Conservation (phyloP, 2,113 vertebrate species). For the Bolborhynchus lineola region DNA sequence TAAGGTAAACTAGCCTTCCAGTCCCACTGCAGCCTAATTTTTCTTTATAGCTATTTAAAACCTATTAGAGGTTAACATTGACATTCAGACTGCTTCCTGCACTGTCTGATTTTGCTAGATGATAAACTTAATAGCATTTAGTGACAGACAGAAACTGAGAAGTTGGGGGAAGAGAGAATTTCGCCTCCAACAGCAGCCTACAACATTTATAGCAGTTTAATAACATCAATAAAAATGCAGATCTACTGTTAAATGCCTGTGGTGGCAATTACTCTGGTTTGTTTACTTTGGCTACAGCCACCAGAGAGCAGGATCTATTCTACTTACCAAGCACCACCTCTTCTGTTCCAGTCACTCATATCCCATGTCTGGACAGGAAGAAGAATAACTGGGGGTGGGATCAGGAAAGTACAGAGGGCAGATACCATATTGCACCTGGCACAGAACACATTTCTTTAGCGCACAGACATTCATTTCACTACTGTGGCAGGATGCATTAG, state of each 20-base stretch:
- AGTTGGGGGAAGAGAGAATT: not conserved
- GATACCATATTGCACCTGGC: not conserved
- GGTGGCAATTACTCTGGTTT: conserved; percentile 8
- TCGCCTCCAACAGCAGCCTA: not conserved
- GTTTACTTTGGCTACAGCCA: conserved; percentile 34
- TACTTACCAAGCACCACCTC: not conserved
- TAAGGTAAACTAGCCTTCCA: conserved; percentile 63
- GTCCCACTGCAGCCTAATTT: conserved; percentile 18
- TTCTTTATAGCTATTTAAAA: conserved; percentile 57
- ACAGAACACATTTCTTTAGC: not conserved
- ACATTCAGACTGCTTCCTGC: conserved; percentile 47
- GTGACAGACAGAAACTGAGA: conserved; percentile 28
- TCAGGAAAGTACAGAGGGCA: not conserved
- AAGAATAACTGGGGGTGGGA: not conserved
- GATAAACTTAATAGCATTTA: conserved; percentile 48
- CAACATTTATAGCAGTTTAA: conserved; percentile 5
- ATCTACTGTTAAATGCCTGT: conserved; percentile 1
- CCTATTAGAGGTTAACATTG: conserved; percentile 35
- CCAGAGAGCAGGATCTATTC: not conserved
- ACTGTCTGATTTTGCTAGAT: conserved; percentile 54
- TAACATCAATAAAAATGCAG: conserved; percentile 23
- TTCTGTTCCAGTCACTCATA: not conserved
- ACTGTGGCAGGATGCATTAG: not conserved
- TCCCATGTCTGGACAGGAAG: not conserved
- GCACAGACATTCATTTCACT: not conserved